Conservation (phyloP, 2,113 vertebrate genomes). For the Antechinus stuartii region DNA sequence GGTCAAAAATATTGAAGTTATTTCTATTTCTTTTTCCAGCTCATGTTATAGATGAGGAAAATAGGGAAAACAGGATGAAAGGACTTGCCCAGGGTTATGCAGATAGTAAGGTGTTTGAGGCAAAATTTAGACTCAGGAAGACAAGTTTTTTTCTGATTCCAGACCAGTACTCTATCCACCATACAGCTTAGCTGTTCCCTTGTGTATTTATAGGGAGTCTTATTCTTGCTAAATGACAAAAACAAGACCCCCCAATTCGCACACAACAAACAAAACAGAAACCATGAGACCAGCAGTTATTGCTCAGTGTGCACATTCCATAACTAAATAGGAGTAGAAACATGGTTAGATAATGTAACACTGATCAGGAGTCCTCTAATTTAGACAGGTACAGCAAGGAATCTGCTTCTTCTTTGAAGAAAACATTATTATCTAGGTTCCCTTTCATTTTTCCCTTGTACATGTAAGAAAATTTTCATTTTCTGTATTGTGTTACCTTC, state of each 20-base stretch:
- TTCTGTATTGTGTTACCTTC: neutral
- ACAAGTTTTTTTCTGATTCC: neutral
- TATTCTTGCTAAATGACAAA: neutral
- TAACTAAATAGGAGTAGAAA: neutral
- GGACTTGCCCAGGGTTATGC: neutral
- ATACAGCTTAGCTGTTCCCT: neutral
- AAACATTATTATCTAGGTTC: conserved; percentile 10
- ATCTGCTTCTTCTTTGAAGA: neutral
- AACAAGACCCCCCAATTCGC: neutral
- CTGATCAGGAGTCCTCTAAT: neutral
- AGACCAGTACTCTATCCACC: neutral
- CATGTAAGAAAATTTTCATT: conserved; percentile 9
- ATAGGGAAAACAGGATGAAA: neutral
- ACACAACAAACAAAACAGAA: neutral
- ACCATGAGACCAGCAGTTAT: neutral
- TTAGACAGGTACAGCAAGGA: too few species aligned
- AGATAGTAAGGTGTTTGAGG: neutral
- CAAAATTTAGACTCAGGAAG: neutral
- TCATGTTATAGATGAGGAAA: neutral
- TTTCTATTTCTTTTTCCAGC: neutral
- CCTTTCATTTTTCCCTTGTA: conserved; percentile 16
- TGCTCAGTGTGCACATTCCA: fast-evolving
- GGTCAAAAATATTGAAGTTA: neutral
- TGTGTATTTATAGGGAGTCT: neutral
- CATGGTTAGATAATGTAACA: neutral